Evolutionary conservation across 2,113 vertebrate species (phyloP).

Genomic region (Mormoops blainvillei): DNA sequence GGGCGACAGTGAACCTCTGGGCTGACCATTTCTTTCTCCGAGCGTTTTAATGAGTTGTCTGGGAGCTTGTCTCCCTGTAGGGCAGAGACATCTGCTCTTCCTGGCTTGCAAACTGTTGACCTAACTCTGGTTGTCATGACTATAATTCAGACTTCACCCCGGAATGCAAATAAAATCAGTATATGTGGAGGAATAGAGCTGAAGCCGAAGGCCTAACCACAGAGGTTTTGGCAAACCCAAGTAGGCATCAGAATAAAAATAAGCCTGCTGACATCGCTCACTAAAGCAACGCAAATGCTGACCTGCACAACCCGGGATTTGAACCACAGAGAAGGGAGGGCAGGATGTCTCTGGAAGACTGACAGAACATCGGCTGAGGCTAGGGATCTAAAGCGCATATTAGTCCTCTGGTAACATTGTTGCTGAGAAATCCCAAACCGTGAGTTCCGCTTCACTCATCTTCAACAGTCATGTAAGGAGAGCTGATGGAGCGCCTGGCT

Average conservation of each 20-base stretch:
- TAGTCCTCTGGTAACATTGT: background rate
- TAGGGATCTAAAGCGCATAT: background rate
- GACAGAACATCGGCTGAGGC: background rate
- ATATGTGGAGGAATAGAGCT: background rate
- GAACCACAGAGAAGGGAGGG: rapidly evolving
- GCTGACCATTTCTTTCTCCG: too few species aligned
- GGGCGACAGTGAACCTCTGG: too few species aligned
- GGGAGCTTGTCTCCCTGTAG: too few species aligned
- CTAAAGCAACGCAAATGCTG: background rate
- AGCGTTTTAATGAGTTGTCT: too few species aligned
- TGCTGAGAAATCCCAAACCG: background rate
- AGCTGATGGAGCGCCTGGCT: background rate
- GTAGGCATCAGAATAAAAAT: too few species aligned
- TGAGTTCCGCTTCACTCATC: background rate
- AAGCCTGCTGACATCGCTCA: background rate
- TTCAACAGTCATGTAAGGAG: background rate
- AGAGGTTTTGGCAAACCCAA: background rate
- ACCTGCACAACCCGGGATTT: background rate
- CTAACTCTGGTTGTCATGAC: too few species aligned
- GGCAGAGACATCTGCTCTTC: too few species aligned
- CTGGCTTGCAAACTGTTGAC: too few species aligned
- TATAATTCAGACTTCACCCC: too few species aligned
- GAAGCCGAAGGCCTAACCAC: background rate
- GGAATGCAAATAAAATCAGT: background rate
- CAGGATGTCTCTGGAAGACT: background rate